These are phyloP conservation scores for Cepaea hortensis DNA, from an alignment of 2,888 invertebrate genomes.

Conservation along the genomic window DNA sequence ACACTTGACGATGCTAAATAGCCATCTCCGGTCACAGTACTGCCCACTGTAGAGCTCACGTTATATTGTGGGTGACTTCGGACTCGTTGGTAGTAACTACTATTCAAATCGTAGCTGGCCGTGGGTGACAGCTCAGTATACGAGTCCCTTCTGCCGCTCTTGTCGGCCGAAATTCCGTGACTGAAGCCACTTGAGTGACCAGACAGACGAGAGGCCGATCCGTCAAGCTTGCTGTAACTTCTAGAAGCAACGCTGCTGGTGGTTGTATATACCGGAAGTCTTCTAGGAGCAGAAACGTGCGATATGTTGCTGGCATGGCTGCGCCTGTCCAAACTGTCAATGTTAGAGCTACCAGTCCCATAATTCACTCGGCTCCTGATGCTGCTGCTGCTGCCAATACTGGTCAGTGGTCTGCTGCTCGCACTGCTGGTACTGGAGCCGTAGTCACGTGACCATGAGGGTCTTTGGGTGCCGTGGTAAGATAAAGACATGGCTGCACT, in stretches of 20 bases:
- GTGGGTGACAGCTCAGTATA: not conserved
- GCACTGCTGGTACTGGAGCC: not conserved
- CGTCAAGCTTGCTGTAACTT: conserved; percentile 7
- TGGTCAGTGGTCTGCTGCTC: not conserved
- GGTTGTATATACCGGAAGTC: conserved; percentile 11
- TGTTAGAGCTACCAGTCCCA: not conserved
- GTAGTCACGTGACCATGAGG: conserved; percentile 16
- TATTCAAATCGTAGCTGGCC: not conserved
- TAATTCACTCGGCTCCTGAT: not conserved
- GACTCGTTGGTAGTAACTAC: not conserved
- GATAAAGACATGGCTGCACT: conserved; percentile 27
- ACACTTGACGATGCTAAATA: not conserved
- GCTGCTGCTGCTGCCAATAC: not conserved
- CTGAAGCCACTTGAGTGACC: not conserved
- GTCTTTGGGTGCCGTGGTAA: not conserved
- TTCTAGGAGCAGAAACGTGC: not conserved
- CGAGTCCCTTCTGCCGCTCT: not conserved
- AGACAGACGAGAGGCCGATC: not conserved
- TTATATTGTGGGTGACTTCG: not conserved
- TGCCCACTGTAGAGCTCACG: not conserved
- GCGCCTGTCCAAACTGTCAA: not conserved
- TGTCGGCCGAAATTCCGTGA: not conserved
- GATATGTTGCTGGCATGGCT: not conserved
- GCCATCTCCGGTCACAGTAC: not conserved
- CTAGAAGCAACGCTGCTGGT: not conserved